Percentiles rank a stretch among this genome's conserved stretches.
Evolutionary conservation across 2,888 invertebrate genomes (phyloP).

Genomic region (Lasioglossum villosulum): DNA sequence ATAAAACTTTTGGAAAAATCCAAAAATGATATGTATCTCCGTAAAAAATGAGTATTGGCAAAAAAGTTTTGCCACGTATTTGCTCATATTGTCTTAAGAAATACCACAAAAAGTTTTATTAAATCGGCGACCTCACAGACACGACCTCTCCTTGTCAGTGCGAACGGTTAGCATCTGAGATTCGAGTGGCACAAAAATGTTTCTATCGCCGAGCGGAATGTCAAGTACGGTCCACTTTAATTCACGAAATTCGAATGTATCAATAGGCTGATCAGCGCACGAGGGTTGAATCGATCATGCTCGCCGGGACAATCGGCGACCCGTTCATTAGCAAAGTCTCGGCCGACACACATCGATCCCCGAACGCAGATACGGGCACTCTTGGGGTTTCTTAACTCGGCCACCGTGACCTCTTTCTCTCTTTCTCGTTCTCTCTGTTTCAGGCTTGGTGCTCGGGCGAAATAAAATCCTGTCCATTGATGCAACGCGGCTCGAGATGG

Average conservation of each 20-base stretch:
- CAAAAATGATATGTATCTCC: too few species aligned
- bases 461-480: slow-evolving; percentile 61
- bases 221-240: not conserved
- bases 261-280: not conserved
- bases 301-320: not conserved
- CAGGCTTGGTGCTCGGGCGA: slow-evolving; percentile 14
- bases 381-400: slow-evolving; percentile 39
- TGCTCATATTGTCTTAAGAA: too few species aligned
- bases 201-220: not conserved
- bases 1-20: too few species aligned
- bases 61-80: too few species aligned
- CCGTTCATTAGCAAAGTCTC: slow-evolving; percentile 9
- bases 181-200: not conserved
- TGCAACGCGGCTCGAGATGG: slow-evolving; percentile 57
- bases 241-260: not conserved
- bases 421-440: slow-evolving; percentile 3
- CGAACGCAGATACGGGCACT: slow-evolving; percentile 18
- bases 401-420: slow-evolving; percentile 43
- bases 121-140: too few species aligned
- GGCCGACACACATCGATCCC: slow-evolving; percentile 6
- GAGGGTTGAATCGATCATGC: slow-evolving; percentile 12
- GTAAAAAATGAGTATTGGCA: too few species aligned
- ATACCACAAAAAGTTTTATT: too few species aligned
- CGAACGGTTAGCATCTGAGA: not conserved
- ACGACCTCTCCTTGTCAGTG: too few species aligned